phyloP scores from a whole-genome alignment of 2,888 invertebrate genomes.

The Galerucella calmariensis region DNA sequence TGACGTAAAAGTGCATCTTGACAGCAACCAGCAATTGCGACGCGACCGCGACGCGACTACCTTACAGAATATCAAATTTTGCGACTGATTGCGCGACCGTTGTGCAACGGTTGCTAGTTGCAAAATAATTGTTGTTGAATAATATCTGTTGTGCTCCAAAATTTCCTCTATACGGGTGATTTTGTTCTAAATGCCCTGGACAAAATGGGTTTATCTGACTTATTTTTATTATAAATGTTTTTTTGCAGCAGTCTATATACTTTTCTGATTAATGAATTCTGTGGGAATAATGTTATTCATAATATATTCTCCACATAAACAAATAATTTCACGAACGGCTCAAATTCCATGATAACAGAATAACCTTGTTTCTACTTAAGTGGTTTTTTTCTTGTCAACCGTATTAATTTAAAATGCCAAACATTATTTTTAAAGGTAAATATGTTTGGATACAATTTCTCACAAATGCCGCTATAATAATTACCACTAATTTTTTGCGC shows the following conservation, averaged over 20 bases:
- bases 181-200: too few species aligned
- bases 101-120: too few species aligned
- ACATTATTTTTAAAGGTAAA: background rate
- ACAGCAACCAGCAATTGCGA: too few species aligned
- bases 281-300: background rate
- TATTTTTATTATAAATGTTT: too few species aligned
- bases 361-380: background rate
- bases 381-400: conserved; percentile 6
- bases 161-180: too few species aligned
- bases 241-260: background rate
- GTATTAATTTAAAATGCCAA: background rate
- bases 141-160: too few species aligned
- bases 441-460: background rate
- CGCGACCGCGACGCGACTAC: too few species aligned
- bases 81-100: too few species aligned
- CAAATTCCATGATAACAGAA: background rate
- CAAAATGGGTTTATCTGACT: too few species aligned
- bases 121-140: too few species aligned
- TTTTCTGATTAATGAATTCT: background rate
- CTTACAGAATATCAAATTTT: too few species aligned
- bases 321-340: background rate
- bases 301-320: background rate
- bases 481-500: background rate
- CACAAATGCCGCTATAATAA: background rate
- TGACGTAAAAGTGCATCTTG: too few species aligned